Conservation (phyloP, 2,113 vertebrate genomes). For the Trinectes maculatus region DNA sequence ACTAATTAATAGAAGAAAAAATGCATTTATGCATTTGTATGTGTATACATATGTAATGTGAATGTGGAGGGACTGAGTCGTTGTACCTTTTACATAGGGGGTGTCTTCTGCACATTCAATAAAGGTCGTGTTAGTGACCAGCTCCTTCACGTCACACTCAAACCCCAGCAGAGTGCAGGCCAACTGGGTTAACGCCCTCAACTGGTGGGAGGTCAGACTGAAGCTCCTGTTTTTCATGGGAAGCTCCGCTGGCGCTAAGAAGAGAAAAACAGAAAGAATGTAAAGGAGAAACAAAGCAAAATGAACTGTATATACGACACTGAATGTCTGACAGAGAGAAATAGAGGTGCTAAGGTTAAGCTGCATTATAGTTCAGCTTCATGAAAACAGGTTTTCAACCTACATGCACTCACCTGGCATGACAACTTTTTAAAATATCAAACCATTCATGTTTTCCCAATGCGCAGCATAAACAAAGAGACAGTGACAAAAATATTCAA, state of each 20-base stretch:
- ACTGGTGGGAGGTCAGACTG: slow-evolving; percentile 87
- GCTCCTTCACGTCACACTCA: slow-evolving; percentile 86
- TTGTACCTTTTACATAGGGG: slow-evolving; percentile 85
- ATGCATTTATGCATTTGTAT: not conserved
- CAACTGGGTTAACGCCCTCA: slow-evolving; percentile 87
- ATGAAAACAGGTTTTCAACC: slow-evolving; percentile 50
- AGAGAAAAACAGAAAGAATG: not conserved
- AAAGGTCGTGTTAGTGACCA: slow-evolving; percentile 82
- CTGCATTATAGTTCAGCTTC: slow-evolving; percentile 37
- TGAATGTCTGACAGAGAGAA: slow-evolving; percentile 34
- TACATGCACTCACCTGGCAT: slow-evolving; percentile 51
- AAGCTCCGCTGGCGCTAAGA: slow-evolving; percentile 82
- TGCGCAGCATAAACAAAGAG: slow-evolving; percentile 70
- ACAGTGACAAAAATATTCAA: slow-evolving; percentile 71
- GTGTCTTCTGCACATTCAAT: slow-evolving; percentile 76
- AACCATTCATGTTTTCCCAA: slow-evolving; percentile 77
- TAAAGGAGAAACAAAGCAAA: slow-evolving; percentile 22
- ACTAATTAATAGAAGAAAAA: not conserved
- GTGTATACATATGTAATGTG: not conserved
- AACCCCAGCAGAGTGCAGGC: slow-evolving; percentile 84
- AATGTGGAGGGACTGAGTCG: not conserved
- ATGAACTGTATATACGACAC: slow-evolving; percentile 18
- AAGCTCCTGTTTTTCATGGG: slow-evolving; percentile 80
- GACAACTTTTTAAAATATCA: slow-evolving; percentile 75
- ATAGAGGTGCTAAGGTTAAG: slow-evolving; percentile 15